These are phyloP conservation scores for Plodia interpunctella DNA, from an alignment of 1,140 invertebrate species.

Conservation along the genomic window DNA sequence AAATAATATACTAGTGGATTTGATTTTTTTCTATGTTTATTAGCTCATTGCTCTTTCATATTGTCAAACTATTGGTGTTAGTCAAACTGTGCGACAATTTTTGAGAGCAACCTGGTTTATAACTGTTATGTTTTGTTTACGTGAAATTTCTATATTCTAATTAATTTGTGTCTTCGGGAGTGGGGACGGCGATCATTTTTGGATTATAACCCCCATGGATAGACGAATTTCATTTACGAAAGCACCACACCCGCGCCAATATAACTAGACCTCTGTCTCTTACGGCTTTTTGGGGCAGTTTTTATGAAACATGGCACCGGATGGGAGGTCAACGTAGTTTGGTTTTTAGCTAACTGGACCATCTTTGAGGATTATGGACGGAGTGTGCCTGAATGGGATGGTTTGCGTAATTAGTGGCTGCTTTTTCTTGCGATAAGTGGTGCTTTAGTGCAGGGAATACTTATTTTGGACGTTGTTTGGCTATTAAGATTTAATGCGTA, in stretches of 20 bases:
- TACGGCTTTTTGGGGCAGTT: not conserved
- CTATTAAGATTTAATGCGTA: conserved; percentile 3
- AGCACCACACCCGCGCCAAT: conserved; percentile 42
- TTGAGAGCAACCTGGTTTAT: no score
- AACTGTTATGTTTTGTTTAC: no score
- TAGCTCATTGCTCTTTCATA: no score
- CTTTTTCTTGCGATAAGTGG: conserved; percentile 45
- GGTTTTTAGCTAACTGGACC: conserved; percentile 54
- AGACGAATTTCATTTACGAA: conserved; percentile 68
- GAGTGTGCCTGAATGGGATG: conserved; percentile 46
- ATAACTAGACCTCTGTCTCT: conserved; percentile 34
- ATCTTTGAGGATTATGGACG: conserved; percentile 67
- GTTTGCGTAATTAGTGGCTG: conserved; percentile 68
- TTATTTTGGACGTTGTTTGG: conserved; percentile 5
- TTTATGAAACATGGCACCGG: not conserved
- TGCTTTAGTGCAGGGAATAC: conserved; percentile 15
- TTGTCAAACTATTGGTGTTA: no score
- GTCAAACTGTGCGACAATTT: no score
- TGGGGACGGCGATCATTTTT: conserved; percentile 69
- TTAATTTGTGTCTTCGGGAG: conserved; percentile 32
- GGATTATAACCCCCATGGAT: conserved; percentile 65
- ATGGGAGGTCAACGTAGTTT: conserved; percentile 29
- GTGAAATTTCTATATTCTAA: not conserved
- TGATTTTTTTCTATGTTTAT: no score
- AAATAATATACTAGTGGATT: no score